These are phyloP conservation scores for Cantharis rufa DNA, from an alignment of 2,888 invertebrate species.

Conservation along the genomic window DNA sequence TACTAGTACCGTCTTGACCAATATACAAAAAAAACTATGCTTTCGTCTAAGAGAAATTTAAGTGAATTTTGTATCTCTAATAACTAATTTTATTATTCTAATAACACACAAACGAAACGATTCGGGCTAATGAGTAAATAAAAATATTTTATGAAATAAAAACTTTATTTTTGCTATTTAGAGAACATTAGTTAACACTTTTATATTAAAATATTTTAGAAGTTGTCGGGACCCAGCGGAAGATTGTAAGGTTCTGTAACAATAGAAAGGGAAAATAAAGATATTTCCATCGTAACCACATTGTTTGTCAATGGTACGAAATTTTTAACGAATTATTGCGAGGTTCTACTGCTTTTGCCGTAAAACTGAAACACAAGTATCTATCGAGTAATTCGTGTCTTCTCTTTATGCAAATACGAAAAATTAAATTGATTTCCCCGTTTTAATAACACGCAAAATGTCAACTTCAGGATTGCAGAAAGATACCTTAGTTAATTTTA, in stretches of 20 bases:
- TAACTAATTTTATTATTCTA: neutral
- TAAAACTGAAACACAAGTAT: neutral
- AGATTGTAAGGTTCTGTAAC: constrained; percentile 12
- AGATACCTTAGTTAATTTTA: too few species aligned
- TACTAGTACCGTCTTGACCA: neutral
- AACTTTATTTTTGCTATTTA: constrained; percentile 2
- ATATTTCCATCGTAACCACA: constrained; percentile 1
- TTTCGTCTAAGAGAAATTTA: neutral
- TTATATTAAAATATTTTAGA: neutral
- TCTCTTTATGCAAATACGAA: too few species aligned
- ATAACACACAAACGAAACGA: neutral
- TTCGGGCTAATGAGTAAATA: neutral
- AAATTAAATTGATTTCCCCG: too few species aligned
- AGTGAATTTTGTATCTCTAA: neutral
- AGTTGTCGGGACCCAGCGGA: neutral
- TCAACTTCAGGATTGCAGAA: too few species aligned
- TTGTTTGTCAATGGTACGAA: neutral
- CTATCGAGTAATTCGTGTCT: too few species aligned
- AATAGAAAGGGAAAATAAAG: constrained; percentile 14
- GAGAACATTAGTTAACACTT: neutral
- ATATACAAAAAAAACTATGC: neutral
- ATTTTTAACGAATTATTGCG: neutral
- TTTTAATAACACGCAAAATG: too few species aligned
- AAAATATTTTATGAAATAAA: neutral
- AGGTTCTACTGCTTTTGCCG: neutral